Percentiles rank a stretch among this genome's conserved stretches.
Conservation (phyloP, 2,888 invertebrate genomes). For the Cenopis cana region DNA sequence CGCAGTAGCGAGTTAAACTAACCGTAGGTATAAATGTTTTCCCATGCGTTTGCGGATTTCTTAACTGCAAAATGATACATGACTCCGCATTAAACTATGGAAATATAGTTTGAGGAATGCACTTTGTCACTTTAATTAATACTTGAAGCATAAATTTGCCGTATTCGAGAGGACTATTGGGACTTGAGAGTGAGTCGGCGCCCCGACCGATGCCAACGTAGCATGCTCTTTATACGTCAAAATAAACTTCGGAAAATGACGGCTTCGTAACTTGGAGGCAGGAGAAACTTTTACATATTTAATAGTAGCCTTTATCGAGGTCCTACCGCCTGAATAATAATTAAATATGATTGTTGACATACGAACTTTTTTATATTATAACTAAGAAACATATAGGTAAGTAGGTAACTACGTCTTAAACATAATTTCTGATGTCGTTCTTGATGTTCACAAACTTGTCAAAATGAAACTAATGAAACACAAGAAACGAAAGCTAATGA, state of each 20-base stretch:
- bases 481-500: too few relatives aligned
- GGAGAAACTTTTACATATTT: background rate
- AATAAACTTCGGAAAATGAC: conserved; percentile 12
- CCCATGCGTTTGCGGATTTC: conserved; percentile 45
- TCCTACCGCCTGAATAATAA: too few relatives aligned
- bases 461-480: too few relatives aligned
- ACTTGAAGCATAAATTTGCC: conserved; percentile 38
- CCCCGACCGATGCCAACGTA: conserved; percentile 4
- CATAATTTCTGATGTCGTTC: too few relatives aligned
- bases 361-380: too few relatives aligned
- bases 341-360: too few relatives aligned
- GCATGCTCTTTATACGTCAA: conserved; percentile 11
- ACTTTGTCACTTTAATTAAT: conserved; percentile 49
- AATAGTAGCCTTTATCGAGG: background rate
- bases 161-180: conserved; percentile 17
- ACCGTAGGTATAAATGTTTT: conserved; percentile 44
- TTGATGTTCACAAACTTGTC: too few relatives aligned
- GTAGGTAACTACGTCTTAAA: too few relatives aligned
- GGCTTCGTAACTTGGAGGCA: background rate
- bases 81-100: conserved; percentile 41
- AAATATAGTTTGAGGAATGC: conserved; percentile 46
- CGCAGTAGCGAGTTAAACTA: conserved; percentile 51
- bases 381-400: too few relatives aligned
- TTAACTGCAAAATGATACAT: conserved; percentile 48
- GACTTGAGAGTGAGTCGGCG: conserved; percentile 1